Evolutionary conservation across 37 sponge, comb jelly and placozoan genomes (phyloP).

Genomic region (Hexactinellida sp.): DNA sequence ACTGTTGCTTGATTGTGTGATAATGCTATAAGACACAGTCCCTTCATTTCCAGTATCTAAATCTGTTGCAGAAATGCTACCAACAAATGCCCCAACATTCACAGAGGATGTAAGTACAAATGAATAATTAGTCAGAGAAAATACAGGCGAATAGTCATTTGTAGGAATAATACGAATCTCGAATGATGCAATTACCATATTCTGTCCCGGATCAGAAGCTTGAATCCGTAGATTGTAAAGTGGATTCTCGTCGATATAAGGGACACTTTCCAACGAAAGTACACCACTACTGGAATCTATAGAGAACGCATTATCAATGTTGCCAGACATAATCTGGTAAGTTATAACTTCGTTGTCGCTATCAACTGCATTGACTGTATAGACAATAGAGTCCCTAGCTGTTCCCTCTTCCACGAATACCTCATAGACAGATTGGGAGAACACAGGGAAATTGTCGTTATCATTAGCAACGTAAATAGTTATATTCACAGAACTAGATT

Average conservation of each 20-base stretch:
- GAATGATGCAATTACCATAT: background rate
- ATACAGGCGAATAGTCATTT: background rate
- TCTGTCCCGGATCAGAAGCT: background rate
- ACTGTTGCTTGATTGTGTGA: background rate
- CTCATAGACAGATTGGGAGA: background rate
- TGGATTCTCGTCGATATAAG: background rate
- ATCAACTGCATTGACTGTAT: background rate
- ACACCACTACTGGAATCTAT: background rate
- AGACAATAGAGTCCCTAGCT: background rate
- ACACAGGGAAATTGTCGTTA: background rate
- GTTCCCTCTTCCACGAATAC: background rate
- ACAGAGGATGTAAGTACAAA: background rate
- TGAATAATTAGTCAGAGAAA: background rate
- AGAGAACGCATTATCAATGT: background rate
- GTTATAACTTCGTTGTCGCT: background rate
- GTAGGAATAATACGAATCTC: background rate
- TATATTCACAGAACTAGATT: background rate
- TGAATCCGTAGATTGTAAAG: background rate
- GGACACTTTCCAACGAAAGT: background rate
- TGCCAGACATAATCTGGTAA: background rate
- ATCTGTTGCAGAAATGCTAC: constrained; percentile 9
- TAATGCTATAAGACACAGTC: background rate
- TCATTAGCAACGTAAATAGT: background rate
- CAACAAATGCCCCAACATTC: background rate
- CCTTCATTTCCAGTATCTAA: background rate